Evolutionary conservation across 1,140 invertebrate genomes (phyloP).

Genomic region (Harpegnathos saltator): DNA sequence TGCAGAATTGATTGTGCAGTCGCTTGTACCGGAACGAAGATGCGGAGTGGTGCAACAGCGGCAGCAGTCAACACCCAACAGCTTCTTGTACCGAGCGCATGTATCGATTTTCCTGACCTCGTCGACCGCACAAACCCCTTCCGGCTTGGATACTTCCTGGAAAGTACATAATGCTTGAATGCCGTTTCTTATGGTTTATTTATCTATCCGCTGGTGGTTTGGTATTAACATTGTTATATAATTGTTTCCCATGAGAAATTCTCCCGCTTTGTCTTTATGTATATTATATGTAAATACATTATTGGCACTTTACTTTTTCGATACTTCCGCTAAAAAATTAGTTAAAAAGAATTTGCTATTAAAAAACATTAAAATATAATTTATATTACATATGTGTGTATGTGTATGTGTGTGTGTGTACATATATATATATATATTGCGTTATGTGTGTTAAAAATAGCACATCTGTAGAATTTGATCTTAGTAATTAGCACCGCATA

Average conservation of each 20-base stretch:
- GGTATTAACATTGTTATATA: constrained; percentile 15
- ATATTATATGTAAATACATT: no score
- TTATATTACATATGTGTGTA: no score
- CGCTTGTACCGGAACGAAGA: constrained; percentile 15
- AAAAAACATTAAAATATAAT: no score
- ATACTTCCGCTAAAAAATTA: no score
- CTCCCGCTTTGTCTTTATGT: no score
- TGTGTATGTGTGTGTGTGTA: no score
- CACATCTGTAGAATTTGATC: neutral
- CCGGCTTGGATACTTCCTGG: constrained; percentile 57
- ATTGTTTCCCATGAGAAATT: constrained; percentile 33
- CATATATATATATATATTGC: no score
- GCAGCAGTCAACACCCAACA: neutral
- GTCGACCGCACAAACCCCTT: constrained; percentile 45
- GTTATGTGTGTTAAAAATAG: neutral
- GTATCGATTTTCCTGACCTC: constrained; percentile 59
- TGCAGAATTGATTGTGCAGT: neutral
- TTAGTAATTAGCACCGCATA: neutral
- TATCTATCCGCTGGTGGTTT: constrained; percentile 18
- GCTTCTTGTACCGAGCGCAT: constrained; percentile 28
- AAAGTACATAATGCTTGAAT: constrained; percentile 42
- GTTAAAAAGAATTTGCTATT: no score
- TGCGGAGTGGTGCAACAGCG: constrained; percentile 24
- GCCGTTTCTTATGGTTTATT: constrained; percentile 13
- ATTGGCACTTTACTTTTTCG: no score